Conservation (phyloP, 2,113 vertebrate genomes). For the Scytalopus superciliaris region DNA sequence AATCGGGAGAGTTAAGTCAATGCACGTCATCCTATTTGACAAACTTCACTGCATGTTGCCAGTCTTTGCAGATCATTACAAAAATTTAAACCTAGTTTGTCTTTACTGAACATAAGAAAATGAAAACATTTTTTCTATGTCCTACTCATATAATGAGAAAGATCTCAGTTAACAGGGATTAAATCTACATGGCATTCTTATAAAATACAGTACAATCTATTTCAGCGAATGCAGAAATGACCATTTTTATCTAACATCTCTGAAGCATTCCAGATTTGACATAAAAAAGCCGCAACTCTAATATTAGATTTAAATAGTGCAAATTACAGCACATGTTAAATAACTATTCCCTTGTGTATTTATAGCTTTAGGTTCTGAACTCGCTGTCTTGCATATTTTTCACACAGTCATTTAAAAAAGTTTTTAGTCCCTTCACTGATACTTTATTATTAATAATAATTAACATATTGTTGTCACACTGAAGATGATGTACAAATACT, state of each 20-base stretch:
- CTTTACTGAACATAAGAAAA: constrained; percentile 22
- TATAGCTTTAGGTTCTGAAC: constrained; percentile 56
- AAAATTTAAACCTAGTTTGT: constrained; percentile 27
- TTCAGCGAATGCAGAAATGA: constrained; percentile 47
- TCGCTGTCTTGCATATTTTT: constrained; percentile 35
- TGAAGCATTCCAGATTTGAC: constrained; percentile 45
- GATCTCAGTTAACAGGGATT: background rate
- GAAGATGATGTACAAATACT: background rate
- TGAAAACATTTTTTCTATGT: constrained; percentile 1
- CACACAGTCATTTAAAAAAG: background rate
- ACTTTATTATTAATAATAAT: background rate
- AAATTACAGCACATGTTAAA: constrained; percentile 65
- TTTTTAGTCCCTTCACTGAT: background rate
- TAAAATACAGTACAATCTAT: background rate
- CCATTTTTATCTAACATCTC: constrained; percentile 41
- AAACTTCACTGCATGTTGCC: background rate
- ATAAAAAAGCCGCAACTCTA: constrained; percentile 57
- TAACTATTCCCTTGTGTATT: constrained; percentile 57
- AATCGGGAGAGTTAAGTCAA: background rate
- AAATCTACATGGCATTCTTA: background rate
- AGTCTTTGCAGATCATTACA: background rate
- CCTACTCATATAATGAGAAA: background rate
- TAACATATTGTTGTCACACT: background rate
- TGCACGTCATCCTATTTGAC: background rate
- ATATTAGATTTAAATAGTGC: constrained; percentile 67